Evolutionary conservation across 2,113 vertebrate genomes (phyloP).

Genomic region (Xerus inauris): DNA sequence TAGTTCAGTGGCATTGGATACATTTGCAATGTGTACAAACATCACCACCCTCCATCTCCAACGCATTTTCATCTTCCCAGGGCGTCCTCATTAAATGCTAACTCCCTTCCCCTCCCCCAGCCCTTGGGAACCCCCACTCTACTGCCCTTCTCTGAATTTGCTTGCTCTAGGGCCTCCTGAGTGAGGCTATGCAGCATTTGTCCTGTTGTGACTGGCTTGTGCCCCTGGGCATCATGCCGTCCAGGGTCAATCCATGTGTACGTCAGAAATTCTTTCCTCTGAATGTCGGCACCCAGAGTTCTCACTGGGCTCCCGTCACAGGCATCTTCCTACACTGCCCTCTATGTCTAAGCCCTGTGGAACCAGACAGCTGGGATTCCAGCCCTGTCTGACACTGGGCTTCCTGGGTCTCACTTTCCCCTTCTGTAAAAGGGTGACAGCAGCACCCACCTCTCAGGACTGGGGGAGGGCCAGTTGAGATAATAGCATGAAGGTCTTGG

Average conservation of each 20-base stretch:
- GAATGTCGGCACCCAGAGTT: background rate
- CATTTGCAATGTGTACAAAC: accelerated
- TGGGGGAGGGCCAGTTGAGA: no score
- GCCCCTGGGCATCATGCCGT: no score
- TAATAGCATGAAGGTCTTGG: accelerated
- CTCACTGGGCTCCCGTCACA: background rate
- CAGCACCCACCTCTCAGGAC: background rate
- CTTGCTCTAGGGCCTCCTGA: no score
- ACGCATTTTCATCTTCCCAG: background rate
- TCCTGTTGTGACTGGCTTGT: background rate
- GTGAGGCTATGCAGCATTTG: no score
- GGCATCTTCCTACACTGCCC: background rate
- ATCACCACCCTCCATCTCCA: background rate
- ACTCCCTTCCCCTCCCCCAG: background rate
- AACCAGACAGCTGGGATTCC: no score
- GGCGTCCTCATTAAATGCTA: background rate
- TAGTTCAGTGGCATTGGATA: background rate
- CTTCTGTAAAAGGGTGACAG: background rate
- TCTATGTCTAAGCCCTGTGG: background rate
- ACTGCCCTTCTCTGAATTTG: background rate
- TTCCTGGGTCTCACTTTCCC: background rate
- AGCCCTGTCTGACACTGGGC: accelerated
- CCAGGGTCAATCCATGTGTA: no score
- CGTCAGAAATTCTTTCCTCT: background rate
- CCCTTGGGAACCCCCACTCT: no score